Evolutionary conservation across 2,797 vertebrate species (phyloP).

Genomic region (Centropyge bicolor): DNA sequence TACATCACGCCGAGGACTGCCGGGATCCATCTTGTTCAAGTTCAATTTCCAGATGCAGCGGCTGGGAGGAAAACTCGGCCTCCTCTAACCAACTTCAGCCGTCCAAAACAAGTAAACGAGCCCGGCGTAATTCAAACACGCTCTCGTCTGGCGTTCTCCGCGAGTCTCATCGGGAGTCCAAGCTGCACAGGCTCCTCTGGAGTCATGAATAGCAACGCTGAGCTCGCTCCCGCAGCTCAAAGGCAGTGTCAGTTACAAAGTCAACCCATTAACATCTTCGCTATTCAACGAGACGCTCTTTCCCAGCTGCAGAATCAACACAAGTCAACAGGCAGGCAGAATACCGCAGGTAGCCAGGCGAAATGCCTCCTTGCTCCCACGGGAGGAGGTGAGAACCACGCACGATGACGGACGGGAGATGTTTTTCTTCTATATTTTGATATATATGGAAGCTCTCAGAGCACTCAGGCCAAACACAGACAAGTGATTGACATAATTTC

Average conservation of each 20-base stretch:
- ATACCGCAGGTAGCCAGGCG: conserved; percentile 65
- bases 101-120: conserved; percentile 68
- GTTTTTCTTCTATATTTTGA: conserved; percentile 69
- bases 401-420: conserved; percentile 74
- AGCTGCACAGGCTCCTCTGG: conserved; percentile 50
- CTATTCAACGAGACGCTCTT: conserved; percentile 63
- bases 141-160: conserved; percentile 51
- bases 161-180: conserved; percentile 48
- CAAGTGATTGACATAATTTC: conserved; percentile 79
- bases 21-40: conserved; percentile 64
- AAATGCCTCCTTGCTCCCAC: conserved; percentile 51
- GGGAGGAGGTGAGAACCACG: conserved; percentile 63
- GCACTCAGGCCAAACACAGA: conserved; percentile 46
- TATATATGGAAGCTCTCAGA: conserved; percentile 66
- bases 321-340: conserved; percentile 49
- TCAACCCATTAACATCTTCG: conserved; percentile 83
- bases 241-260: conserved; percentile 81
- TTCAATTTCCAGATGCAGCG: conserved; percentile 65
- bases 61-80: conserved; percentile 52
- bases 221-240: conserved; percentile 60
- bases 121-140: conserved; percentile 58
- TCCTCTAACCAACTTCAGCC: conserved; percentile 39
- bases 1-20: conserved; percentile 60
- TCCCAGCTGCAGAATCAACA: conserved; percentile 71
- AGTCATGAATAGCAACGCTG: conserved; percentile 69